phyloP scores from a whole-genome alignment of 2,113 vertebrate species.

The Trogon surrucura region DNA sequence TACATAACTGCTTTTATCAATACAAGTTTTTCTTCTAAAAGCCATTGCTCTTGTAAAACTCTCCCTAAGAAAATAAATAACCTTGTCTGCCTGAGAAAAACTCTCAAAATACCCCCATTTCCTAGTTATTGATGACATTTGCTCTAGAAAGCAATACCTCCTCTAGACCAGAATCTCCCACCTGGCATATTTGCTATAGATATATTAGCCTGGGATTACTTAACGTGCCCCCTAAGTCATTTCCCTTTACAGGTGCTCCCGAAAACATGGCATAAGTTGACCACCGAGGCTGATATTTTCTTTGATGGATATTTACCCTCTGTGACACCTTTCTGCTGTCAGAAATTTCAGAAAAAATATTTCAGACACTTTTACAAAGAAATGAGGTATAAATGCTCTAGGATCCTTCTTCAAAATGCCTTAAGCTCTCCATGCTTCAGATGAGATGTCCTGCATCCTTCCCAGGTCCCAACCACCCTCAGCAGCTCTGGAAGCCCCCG shows the following conservation, averaged over 20 bases:
- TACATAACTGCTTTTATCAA: not conserved
- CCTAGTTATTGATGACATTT: not conserved
- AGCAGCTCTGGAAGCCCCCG: not conserved
- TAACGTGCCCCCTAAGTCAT: not conserved
- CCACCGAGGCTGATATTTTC: not conserved
- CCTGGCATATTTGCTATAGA: not conserved
- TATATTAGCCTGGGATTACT: not conserved
- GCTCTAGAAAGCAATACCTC: not conserved
- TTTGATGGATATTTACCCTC: not conserved
- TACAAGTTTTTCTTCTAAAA: not conserved
- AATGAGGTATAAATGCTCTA: not conserved
- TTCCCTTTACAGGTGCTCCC: not conserved
- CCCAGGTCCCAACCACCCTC: accelerated
- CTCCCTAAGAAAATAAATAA: not conserved
- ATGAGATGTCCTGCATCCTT: not conserved
- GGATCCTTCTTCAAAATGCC: not conserved
- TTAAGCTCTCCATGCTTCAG: not conserved
- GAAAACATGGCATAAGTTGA: not conserved
- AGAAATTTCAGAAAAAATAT: not conserved
- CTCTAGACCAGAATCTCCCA: not conserved
- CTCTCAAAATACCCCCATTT: not conserved
- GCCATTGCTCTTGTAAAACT: not conserved
- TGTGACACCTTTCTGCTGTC: not conserved
- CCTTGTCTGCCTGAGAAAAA: not conserved
- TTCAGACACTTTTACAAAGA: not conserved